phyloP scores from a whole-genome alignment of 2,113 vertebrate species.

The Ramphastos sulfuratus region DNA sequence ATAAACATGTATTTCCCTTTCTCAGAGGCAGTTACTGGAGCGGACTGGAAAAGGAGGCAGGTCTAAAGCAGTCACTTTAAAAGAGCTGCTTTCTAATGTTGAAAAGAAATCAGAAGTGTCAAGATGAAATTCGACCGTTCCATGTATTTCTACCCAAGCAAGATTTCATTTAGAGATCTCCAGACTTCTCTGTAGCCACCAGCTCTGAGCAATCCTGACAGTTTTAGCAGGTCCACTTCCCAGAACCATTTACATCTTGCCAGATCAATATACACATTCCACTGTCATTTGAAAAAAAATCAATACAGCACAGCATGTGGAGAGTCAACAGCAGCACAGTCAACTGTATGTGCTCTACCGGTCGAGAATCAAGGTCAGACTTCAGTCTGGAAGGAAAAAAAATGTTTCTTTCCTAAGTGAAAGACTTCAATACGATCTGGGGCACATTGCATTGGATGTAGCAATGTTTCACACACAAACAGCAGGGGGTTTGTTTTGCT shows the following conservation, averaged over 20 bases:
- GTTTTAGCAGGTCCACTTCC: not conserved
- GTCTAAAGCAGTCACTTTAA: not conserved
- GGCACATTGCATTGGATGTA: not conserved
- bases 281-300: not conserved
- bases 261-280: not conserved
- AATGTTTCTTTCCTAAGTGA: not conserved
- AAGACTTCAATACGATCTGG: not conserved
- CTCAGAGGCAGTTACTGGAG: not conserved
- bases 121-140: not conserved
- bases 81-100: not conserved
- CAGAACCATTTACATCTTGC: not conserved
- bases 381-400: not conserved
- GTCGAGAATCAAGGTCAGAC: not conserved
- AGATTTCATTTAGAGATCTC: not conserved
- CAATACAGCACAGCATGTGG: not conserved
- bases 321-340: not conserved
- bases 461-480: not conserved
- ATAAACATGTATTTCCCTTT: not conserved
- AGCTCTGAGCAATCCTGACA: not conserved
- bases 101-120: not conserved
- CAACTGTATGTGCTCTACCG: not conserved
- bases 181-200: not conserved
- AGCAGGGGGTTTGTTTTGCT: not conserved
- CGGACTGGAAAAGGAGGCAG: not conserved
- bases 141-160: not conserved